phyloP scores from a whole-genome alignment of 2,797 vertebrate genomes.

The Paramormyrops hopkinsi region DNA sequence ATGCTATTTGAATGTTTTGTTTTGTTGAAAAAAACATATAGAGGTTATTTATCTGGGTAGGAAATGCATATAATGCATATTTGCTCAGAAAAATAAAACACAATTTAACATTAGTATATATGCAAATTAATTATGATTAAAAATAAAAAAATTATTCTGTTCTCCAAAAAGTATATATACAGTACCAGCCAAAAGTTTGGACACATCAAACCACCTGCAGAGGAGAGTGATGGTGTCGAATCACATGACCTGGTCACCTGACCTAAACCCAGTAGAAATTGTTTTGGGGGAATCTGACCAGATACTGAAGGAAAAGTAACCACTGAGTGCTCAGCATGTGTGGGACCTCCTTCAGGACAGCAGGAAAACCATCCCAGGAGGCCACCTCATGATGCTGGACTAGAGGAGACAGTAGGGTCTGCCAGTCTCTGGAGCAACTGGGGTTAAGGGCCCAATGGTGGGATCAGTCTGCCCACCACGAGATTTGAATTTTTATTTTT shows the following conservation, averaged over 20 bases:
- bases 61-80: background rate
- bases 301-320: background rate
- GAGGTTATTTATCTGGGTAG: background rate
- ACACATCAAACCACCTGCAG: background rate
- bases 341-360: background rate
- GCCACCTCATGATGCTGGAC: background rate
- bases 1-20: background rate
- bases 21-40: background rate
- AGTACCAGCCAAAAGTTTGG: background rate
- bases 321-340: background rate
- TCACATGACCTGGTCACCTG: background rate
- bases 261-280: background rate
- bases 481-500: background rate
- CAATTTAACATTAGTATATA: background rate
- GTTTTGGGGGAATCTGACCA: background rate
- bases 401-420: background rate
- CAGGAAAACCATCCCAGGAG: background rate
- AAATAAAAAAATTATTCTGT: background rate
- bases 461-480: background rate
- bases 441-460: background rate
- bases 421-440: background rate
- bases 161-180: too few species aligned
- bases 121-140: background rate
- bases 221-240: background rate
- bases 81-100: background rate